Conservation (phyloP, 2,797 vertebrate species). For the Pygocentrus nattereri region DNA sequence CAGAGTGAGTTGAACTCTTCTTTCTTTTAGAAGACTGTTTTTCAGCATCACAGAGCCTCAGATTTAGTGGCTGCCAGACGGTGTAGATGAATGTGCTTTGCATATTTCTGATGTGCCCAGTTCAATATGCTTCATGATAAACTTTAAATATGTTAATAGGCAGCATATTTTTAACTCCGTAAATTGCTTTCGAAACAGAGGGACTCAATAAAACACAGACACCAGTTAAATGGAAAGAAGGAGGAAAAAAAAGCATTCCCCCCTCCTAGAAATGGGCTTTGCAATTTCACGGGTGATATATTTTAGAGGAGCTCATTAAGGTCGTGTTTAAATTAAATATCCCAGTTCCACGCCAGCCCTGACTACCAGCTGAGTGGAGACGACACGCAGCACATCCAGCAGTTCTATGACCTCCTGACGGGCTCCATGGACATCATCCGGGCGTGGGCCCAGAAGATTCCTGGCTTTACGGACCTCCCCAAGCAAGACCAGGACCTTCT, state of each 20-base stretch:
- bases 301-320: conserved; percentile 94
- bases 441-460: conserved; percentile 98
- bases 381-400: conserved; percentile 98
- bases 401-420: conserved; percentile 98
- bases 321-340: conserved; percentile 85
- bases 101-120: conserved; percentile 10
- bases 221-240: conserved; percentile 80
- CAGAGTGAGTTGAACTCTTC: conserved; percentile 84
- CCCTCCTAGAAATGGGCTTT: conserved; percentile 82
- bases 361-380: conserved; percentile 98
- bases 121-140: conserved; percentile 56
- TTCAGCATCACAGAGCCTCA: not conserved
- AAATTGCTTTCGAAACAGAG: conserved; percentile 85
- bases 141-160: conserved; percentile 71
- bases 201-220: conserved; percentile 85
- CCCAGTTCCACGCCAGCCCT: conserved; percentile 99
- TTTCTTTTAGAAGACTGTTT: not conserved
- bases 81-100: not conserved
- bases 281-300: conserved; percentile 97
- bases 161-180: conserved; percentile 78
- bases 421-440: conserved; percentile 99
- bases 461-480: conserved; percentile 91
- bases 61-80: not conserved
- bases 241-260: conserved; percentile 76
- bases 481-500: conserved; percentile 97